These are phyloP conservation scores for Epizoanthus rinbou DNA, from an alignment of 92 coral and sea anemone genomes.

Conservation along the genomic window DNA sequence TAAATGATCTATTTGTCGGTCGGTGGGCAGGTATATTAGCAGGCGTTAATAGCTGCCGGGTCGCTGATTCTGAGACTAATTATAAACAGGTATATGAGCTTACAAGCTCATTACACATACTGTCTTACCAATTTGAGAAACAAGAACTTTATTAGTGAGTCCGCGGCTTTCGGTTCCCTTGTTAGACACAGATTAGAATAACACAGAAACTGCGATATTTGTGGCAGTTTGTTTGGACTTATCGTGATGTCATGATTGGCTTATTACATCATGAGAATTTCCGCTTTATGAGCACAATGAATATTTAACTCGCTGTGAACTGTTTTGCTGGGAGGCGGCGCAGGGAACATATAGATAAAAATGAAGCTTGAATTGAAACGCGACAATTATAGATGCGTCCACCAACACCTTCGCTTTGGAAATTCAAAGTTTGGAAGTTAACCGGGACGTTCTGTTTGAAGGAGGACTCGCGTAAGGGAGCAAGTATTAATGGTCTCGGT, in stretches of 20 bases:
- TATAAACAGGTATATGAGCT: not conserved
- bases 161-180: not conserved
- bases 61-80: conserved; percentile 5
- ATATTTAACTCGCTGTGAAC: conserved; percentile 60
- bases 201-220: not conserved
- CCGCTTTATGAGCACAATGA: conserved; percentile 78
- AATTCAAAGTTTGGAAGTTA: conserved; percentile 7
- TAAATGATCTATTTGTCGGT: no score
- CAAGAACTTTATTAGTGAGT: not conserved
- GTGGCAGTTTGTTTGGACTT: conserved; percentile 29
- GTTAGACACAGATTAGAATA: not conserved
- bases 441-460: not conserved
- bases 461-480: conserved; percentile 22
- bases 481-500: conserved; percentile 20
- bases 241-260: conserved; percentile 63
- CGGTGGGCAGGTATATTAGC: conserved; percentile 17
- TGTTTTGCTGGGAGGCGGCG: conserved; percentile 5
- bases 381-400: conserved; percentile 6
- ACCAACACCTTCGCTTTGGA: conserved; percentile 7
- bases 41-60: conserved; percentile 23
- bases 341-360: conserved; percentile 12
- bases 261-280: conserved; percentile 83
- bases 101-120: not conserved
- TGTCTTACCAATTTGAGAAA: conserved; percentile 6
- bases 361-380: conserved; percentile 4